A percentile compares a stretch with the other conserved stretches of the same genome.
These are phyloP conservation scores for Sialis fuliginosa DNA, from an alignment of 2,888 invertebrate species.

Conservation along the genomic window DNA sequence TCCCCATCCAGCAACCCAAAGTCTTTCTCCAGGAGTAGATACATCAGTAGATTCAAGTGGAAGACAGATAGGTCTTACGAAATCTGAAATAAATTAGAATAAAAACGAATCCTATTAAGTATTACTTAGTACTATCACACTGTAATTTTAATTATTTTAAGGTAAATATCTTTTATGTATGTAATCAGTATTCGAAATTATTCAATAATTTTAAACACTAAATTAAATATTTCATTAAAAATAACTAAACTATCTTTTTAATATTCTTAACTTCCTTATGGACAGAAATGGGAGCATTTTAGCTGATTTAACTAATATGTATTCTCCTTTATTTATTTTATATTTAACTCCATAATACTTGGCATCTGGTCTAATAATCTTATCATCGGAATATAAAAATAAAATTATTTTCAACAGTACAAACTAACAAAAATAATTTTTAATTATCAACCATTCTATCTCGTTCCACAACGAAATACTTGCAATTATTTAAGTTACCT, in stretches of 20 bases:
- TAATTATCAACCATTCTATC: too few relatives aligned
- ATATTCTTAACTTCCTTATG: too few relatives aligned
- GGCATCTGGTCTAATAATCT: too few relatives aligned
- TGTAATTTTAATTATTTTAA: background rate
- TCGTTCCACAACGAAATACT: too few relatives aligned
- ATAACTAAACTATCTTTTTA: too few relatives aligned
- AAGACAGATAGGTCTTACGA: slow-evolving; percentile 19
- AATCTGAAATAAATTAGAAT: background rate
- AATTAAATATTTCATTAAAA: too few relatives aligned
- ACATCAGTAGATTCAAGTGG: slow-evolving; percentile 14
- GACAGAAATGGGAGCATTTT: background rate
- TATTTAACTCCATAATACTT: too few relatives aligned
- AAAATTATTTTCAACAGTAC: too few relatives aligned
- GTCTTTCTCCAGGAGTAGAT: slow-evolving; percentile 14
- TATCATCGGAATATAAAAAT: too few relatives aligned
- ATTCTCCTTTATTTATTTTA: too few relatives aligned
- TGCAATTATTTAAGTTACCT: background rate
- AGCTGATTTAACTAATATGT: too few relatives aligned
- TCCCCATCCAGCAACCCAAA: slow-evolving; percentile 25
- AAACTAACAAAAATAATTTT: too few relatives aligned
- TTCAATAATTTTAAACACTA: background rate
- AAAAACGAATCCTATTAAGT: background rate
- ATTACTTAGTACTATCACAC: background rate
- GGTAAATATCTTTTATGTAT: background rate
- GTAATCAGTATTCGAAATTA: background rate